Evolutionary conservation across 92 coral and sea anemone genomes (phyloP).

Genomic region (Epizoanthus ramosus): DNA sequence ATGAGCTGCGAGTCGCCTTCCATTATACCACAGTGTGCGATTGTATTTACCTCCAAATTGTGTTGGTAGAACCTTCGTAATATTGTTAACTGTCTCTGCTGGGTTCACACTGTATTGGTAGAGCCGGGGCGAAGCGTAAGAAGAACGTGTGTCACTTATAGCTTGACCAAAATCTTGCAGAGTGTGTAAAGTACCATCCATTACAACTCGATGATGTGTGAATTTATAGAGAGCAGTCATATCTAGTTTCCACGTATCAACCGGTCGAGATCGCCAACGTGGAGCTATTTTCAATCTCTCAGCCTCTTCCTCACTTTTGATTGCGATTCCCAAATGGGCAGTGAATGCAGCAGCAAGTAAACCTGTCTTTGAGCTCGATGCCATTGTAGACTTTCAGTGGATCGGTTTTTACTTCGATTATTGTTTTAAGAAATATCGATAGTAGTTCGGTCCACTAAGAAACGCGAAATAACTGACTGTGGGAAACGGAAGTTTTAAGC

Average conservation of each 20-base stretch:
- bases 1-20: background rate
- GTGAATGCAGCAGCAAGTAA: background rate
- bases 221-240: background rate
- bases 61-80: background rate
- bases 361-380: background rate
- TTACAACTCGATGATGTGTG: background rate
- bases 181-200: background rate
- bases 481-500: background rate
- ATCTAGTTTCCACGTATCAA: no score
- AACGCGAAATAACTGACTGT: slow-evolving; percentile 4
- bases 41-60: background rate
- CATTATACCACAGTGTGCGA: background rate
- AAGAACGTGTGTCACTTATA: background rate
- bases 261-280: no score
- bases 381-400: no score
- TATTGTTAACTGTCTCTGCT: background rate
- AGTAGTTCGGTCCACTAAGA: no score
- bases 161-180: background rate
- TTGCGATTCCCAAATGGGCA: background rate
- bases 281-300: background rate
- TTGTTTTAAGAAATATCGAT: no score
- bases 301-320: background rate
- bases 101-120: background rate
- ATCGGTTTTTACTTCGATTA: no score
- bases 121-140: background rate